Evolutionary conservation across 2,797 vertebrate species (phyloP).

Genomic region (Lateolabrax maculatus): DNA sequence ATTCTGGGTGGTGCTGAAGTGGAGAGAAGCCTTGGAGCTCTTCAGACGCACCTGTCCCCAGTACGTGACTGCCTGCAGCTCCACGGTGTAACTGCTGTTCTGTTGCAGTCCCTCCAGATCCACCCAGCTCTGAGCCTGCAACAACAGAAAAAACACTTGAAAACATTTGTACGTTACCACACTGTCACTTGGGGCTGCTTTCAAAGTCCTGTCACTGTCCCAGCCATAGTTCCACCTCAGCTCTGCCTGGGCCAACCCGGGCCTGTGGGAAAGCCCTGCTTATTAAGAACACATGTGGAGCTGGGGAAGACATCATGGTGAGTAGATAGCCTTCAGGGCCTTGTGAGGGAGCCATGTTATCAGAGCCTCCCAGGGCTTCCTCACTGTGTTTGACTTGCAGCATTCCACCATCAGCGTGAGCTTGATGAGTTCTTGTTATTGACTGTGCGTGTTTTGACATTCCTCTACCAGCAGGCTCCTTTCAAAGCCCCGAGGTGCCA

Average conservation of each 20-base stretch:
- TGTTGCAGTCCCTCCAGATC: constrained; percentile 90
- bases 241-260: constrained; percentile 36
- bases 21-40: constrained; percentile 91
- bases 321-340: constrained; percentile 75
- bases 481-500: constrained; percentile 82
- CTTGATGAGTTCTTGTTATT: constrained; percentile 81
- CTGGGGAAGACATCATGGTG: constrained; percentile 66
- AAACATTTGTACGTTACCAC: constrained; percentile 56
- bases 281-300: constrained; percentile 84
- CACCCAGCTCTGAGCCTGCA: constrained; percentile 89
- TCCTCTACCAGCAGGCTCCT: constrained; percentile 81
- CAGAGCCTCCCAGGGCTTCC: constrained; percentile 79
- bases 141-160: constrained; percentile 55
- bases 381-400: constrained; percentile 75
- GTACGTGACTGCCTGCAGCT: constrained; percentile 92
- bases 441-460: constrained; percentile 84
- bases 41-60: constrained; percentile 96
- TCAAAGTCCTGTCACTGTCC: constrained; percentile 57
- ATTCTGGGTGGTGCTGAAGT: constrained; percentile 86
- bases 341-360: constrained; percentile 78
- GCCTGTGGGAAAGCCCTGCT: constrained; percentile 71
- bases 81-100: constrained; percentile 90
- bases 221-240: constrained; percentile 41
- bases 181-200: constrained; percentile 66
- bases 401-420: constrained; percentile 84